Base-by-base conservation (phyloP, 2,797 vertebrate genomes). In the Chromis chromis region DNA sequence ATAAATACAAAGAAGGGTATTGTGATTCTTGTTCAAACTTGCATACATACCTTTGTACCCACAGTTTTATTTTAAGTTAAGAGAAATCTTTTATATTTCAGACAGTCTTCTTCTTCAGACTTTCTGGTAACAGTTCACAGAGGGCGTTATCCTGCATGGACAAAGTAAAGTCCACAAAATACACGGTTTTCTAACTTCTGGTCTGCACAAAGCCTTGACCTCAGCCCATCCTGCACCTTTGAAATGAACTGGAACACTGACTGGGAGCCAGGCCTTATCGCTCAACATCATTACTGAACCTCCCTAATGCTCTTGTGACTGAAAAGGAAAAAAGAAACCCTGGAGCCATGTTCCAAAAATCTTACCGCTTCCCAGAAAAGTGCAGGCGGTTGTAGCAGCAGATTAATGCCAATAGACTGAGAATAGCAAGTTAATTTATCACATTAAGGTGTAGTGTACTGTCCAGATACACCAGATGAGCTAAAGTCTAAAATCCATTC, bases 281-380 rank as follows among this genome's bases (percentile, higher is more conserved):
- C 21, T 39, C 7, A 28, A n/a, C 31, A 46, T 70, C 60, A 28
- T 14, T n/a, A 33, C 9, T 57, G 5, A 36, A 36, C 54, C 14
- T 61, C 12, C 60, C 57, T 39, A 46, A 71, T 53, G 40, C 33
- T 53, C 27, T 22, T 36, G 12, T 27, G 54, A 40, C 42, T 64
- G 16, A n/a, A 33, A 54, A 42, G 19, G 42, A 65, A 36, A 9
- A 36, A 68, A 75, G 36, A 9, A 75, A 55, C 39, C 53, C 21
- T 25, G 10, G 58, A 55, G 74, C 1, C 33, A n/a, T 24, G 31
- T 61, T 61, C 49, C 19, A 39, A 64, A n/a, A 67, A 48, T 28
- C 24, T 19, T 11, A 12, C 21, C 31, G n/a, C 25, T 60, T 17
- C 19, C 46, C 31, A 62, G 21, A 49, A 25, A 22, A 76, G 21